Evolutionary conservation across 2,797 vertebrate species (phyloP).

Genomic region (Siniperca obscura): DNA sequence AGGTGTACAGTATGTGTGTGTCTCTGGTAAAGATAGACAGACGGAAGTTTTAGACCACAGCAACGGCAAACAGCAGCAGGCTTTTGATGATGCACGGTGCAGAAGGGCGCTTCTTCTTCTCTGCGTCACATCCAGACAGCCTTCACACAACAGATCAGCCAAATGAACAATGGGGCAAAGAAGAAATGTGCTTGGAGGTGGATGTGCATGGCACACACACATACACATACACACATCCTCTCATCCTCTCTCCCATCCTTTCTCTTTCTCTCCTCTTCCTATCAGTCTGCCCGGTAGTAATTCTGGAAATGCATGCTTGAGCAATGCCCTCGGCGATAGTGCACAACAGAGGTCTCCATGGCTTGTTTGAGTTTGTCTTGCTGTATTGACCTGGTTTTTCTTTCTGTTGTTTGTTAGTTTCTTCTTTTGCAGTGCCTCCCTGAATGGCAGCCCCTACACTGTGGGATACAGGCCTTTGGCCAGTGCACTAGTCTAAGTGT

Average conservation of each 20-base stretch:
- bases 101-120: constrained; percentile 44
- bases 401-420: constrained; percentile 19
- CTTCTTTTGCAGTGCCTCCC: not conserved
- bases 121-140: constrained; percentile 41
- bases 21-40: constrained; percentile 41
- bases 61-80: constrained; percentile 55
- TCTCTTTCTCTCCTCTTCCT: not conserved
- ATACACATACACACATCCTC: not conserved
- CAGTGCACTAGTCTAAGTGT: not conserved
- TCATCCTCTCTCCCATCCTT: not conserved
- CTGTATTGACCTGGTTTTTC: constrained; percentile 31
- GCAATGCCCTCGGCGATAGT: constrained; percentile 1
- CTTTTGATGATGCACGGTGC: constrained; percentile 58
- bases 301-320: constrained; percentile 23
- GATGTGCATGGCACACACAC: not conserved
- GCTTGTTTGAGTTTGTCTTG: constrained; percentile 35
- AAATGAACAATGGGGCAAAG: constrained; percentile 32
- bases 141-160: constrained; percentile 33
- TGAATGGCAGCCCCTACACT: not conserved
- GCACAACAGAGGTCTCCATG: constrained; percentile 33
- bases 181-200: constrained; percentile 13
- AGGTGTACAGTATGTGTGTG: constrained; percentile 1
- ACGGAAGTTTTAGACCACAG: constrained; percentile 53
- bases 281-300: not conserved
- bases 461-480: not conserved